Percentiles rank a stretch among this genome's conserved stretches.
phyloP scores from a whole-genome alignment of 2,797 vertebrate species.

The Coregonus sp. region DNA sequence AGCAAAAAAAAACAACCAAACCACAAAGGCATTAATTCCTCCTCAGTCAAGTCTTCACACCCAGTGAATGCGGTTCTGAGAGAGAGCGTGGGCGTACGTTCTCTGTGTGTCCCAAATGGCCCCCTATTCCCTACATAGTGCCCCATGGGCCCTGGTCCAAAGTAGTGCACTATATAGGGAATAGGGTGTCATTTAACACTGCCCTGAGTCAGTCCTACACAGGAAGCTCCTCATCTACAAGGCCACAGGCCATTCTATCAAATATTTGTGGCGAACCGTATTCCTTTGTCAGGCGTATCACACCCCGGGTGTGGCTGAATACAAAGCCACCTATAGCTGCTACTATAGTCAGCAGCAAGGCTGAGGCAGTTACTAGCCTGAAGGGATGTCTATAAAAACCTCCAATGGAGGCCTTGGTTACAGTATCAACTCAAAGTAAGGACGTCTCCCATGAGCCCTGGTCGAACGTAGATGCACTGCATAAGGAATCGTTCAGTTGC shows the following conservation, averaged over 20 bases:
- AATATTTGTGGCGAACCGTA: background rate
- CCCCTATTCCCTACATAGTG: background rate
- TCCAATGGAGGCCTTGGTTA: background rate
- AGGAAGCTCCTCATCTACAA: background rate
- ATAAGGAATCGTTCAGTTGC: background rate
- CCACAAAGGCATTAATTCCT: slow-evolving; percentile 22
- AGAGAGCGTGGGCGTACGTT: background rate
- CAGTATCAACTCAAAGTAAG: background rate
- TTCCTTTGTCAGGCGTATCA: background rate
- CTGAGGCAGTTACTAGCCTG: no score
- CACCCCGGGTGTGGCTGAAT: background rate
- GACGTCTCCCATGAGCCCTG: no score
- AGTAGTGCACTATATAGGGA: background rate
- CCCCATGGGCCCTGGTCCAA: background rate
- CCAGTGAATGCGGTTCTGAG: background rate
- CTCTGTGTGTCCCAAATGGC: background rate
- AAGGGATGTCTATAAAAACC: no score
- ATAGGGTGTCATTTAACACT: background rate
- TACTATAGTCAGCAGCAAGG: background rate
- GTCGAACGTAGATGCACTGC: no score
- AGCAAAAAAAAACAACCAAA: slow-evolving; percentile 8
- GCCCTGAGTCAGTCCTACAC: background rate
- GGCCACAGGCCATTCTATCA: background rate
- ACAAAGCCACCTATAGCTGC: background rate
- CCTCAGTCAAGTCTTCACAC: slow-evolving; percentile 6